These are phyloP conservation scores for Varanus komodoensis DNA, from an alignment of 2,113 vertebrate species.

Conservation along the genomic window DNA sequence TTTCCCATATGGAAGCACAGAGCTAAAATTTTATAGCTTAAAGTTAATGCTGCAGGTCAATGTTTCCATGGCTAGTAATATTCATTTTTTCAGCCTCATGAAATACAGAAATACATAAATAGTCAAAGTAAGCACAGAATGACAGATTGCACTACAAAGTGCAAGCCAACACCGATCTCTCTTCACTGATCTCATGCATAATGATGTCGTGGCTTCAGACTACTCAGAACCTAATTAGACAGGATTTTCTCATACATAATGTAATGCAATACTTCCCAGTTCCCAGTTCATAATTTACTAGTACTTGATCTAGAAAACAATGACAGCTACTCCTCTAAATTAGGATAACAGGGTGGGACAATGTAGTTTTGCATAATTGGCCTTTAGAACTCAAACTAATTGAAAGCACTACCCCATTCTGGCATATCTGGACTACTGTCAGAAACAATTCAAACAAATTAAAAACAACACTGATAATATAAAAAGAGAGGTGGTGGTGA, in stretches of 20 bases:
- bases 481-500: not conserved
- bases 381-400: constrained; percentile 48
- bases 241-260: constrained; percentile 39
- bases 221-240: not conserved
- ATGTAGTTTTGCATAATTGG: constrained; percentile 52
- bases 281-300: constrained; percentile 54
- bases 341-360: constrained; percentile 50
- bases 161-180: not conserved
- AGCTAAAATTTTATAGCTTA: not conserved
- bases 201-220: constrained; percentile 26
- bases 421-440: constrained; percentile 15
- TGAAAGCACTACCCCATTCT: constrained; percentile 43
- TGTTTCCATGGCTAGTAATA: not conserved
- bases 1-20: not conserved
- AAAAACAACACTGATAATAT: not conserved
- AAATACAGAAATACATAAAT: not conserved
- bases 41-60: not conserved
- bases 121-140: not conserved
- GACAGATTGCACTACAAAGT: not conserved
- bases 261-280: constrained; percentile 47
- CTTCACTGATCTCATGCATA: not conserved
- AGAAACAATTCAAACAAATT: constrained; percentile 26
- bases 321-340: constrained; percentile 44
- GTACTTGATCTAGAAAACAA: constrained; percentile 55
- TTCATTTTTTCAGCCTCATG: not conserved